phyloP scores from a whole-genome alignment of 1,140 invertebrate species.

The Hypothenemus hampei region DNA sequence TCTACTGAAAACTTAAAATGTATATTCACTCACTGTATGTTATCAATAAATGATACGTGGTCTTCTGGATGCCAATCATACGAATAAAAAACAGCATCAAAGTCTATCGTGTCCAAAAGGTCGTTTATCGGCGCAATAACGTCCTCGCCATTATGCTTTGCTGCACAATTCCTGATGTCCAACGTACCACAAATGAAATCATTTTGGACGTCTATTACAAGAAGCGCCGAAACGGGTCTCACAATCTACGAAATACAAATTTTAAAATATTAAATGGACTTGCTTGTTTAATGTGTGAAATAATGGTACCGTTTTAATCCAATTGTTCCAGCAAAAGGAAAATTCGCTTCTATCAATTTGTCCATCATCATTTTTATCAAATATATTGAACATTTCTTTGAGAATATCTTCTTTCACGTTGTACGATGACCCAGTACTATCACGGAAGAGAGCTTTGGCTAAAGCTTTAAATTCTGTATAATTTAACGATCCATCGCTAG shows the following conservation, averaged over 20 bases:
- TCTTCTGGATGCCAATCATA: constrained; percentile 77
- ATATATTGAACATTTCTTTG: constrained; percentile 52
- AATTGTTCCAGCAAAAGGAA: constrained; percentile 45
- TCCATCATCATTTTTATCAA: constrained; percentile 54
- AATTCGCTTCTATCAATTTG: constrained; percentile 56
- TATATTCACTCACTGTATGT: constrained; percentile 48
- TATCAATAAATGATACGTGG: constrained; percentile 78
- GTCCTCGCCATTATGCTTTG: constrained; percentile 60
- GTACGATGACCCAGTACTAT: constrained; percentile 52
- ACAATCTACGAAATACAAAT: constrained; percentile 32
- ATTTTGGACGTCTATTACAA: constrained; percentile 80
- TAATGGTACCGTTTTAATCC: constrained; percentile 45
- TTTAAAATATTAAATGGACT: background rate
- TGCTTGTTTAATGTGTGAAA: background rate
- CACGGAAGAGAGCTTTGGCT: constrained; percentile 54
- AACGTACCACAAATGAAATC: constrained; percentile 76
- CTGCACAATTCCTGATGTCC: constrained; percentile 60
- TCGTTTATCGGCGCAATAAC: constrained; percentile 66
- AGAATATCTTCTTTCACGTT: constrained; percentile 47
- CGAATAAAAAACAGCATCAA: constrained; percentile 69
- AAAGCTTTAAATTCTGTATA: constrained; percentile 54
- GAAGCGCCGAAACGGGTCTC: constrained; percentile 57
- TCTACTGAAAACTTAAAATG: no score
- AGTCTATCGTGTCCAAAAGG: constrained; percentile 58
- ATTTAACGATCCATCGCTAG: constrained; percentile 51